Conservation (phyloP, 2,888 invertebrate genomes). For the Ornithoptera priamus region DNA sequence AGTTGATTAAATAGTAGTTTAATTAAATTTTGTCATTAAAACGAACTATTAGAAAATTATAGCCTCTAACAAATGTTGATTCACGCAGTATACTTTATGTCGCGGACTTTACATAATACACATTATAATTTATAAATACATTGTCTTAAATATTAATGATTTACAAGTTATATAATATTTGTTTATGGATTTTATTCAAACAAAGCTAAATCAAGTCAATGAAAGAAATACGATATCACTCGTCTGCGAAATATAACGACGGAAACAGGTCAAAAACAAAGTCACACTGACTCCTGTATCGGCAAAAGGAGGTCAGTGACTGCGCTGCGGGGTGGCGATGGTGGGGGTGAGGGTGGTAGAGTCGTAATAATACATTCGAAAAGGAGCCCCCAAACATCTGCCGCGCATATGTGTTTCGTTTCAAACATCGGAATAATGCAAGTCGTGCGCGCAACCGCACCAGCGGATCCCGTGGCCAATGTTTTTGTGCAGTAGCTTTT, state of each 20-base stretch:
- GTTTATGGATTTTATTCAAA: not conserved
- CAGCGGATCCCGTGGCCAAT: slow-evolving; percentile 38
- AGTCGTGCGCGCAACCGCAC: slow-evolving; percentile 68
- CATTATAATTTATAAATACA: too few species aligned
- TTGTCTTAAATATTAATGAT: too few species aligned
- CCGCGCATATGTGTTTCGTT: slow-evolving; percentile 72
- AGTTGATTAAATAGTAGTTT: not conserved
- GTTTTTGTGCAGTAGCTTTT: slow-evolving; percentile 71
- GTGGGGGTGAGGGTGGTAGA: slow-evolving; percentile 51
- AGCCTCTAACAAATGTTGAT: slow-evolving; percentile 61
- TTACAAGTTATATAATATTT: too few species aligned
- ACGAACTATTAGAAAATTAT: too few species aligned
- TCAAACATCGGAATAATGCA: slow-evolving; percentile 69
- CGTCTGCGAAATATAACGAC: slow-evolving; percentile 30
- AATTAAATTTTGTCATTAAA: too few species aligned
- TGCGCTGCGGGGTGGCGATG: slow-evolving; percentile 59
- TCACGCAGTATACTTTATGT: slow-evolving; percentile 41
- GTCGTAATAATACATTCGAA: slow-evolving; percentile 69
- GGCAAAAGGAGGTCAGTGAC: slow-evolving; percentile 74
- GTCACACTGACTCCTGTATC: slow-evolving; percentile 51
- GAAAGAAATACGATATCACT: slow-evolving; percentile 20
- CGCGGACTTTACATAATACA: too few species aligned
- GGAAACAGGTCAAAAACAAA: slow-evolving; percentile 67
- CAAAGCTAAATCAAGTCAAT: slow-evolving; percentile 8
- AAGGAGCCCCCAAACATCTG: slow-evolving; percentile 76